Percentiles rank a stretch among this genome's conserved stretches.
These are phyloP conservation scores for Mirza zaza DNA, from an alignment of 2,113 vertebrate species.

Conservation along the genomic window DNA sequence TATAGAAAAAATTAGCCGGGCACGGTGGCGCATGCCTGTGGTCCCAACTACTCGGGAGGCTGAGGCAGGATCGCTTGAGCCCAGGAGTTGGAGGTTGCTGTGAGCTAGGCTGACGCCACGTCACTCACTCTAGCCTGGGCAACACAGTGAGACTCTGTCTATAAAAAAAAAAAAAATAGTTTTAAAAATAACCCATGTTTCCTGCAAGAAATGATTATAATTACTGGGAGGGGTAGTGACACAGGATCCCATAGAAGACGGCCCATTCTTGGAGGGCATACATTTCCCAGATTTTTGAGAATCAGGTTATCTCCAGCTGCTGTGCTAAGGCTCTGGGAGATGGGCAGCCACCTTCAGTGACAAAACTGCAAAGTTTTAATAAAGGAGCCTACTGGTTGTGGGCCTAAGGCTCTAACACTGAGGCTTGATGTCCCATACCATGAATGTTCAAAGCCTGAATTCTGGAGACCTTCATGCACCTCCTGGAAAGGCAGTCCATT, in stretches of 20 bases:
- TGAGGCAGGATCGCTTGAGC: no score
- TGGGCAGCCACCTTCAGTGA: background rate
- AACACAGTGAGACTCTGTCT: no score
- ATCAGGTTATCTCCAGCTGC: background rate
- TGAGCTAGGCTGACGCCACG: no score
- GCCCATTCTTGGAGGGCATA: background rate
- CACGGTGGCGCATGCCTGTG: no score
- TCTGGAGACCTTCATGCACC: background rate
- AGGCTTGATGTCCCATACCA: background rate
- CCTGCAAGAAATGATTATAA: background rate
- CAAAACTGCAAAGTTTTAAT: slow-evolving; percentile 32
- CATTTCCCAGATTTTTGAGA: background rate
- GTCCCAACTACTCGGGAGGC: no score
- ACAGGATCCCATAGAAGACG: background rate
- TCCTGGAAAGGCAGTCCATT: background rate
- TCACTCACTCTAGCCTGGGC: no score
- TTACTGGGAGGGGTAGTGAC: background rate
- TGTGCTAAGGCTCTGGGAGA: background rate
- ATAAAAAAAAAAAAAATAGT: background rate
- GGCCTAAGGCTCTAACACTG: background rate
- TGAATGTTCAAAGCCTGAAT: slow-evolving; percentile 32
- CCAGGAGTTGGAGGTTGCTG: no score
- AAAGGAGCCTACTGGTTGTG: background rate
- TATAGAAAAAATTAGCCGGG: no score
- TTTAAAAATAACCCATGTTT: background rate